Evolutionary conservation across 2,113 vertebrate species (phyloP).

Genomic region (Petaurus breviceps): DNA sequence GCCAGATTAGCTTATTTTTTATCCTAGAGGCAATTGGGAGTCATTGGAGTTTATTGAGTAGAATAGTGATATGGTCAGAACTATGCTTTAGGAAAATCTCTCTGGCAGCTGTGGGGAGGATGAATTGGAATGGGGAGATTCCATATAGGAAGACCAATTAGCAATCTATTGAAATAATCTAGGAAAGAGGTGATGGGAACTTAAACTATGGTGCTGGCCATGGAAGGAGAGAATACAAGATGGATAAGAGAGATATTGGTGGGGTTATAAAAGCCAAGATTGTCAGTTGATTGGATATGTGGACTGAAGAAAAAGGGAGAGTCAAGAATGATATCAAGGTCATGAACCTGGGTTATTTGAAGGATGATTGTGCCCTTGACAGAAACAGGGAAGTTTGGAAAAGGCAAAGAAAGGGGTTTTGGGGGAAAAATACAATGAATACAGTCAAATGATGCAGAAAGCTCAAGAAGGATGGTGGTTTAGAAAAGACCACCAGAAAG

Average conservation of each 20-base stretch:
- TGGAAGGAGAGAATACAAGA: not conserved
- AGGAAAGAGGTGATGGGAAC: not conserved
- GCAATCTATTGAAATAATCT: not conserved
- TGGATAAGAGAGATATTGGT: not conserved
- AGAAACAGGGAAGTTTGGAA: not conserved
- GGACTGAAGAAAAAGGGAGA: not conserved
- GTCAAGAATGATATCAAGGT: not conserved
- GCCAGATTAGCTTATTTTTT: not conserved
- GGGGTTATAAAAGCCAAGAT: not conserved
- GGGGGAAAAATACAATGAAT: not conserved
- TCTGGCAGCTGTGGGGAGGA: not conserved
- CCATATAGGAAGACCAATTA: not conserved
- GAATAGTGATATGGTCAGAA: not conserved
- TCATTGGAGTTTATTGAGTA: not conserved
- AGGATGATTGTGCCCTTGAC: not conserved
- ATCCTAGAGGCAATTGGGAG: not conserved
- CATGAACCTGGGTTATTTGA: not conserved
- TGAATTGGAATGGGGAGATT: not conserved
- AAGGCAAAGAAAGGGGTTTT: not conserved
- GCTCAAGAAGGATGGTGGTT: not conserved
- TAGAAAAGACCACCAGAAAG: not conserved
- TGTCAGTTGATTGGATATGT: not conserved
- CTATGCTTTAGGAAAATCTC: not conserved
- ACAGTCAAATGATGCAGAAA: not conserved
- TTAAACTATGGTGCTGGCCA: not conserved